Percentiles rank a stretch among this genome's conserved stretches.
Conservation (phyloP, 2,797 vertebrate genomes). For the Hydrolagus colliei region DNA sequence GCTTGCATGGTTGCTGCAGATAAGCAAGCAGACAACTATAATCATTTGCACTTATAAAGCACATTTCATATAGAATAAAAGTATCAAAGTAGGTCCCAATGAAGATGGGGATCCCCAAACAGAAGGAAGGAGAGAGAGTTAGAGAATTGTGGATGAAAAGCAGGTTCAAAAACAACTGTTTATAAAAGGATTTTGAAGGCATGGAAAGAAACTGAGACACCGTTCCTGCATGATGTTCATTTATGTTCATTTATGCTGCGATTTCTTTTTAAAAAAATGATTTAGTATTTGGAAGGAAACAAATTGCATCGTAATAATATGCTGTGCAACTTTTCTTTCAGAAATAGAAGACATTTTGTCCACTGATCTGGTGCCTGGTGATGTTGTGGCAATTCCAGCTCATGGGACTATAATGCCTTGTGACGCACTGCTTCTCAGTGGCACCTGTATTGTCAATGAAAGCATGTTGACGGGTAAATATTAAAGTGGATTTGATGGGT, state of each 20-base stretch:
- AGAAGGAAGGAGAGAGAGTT: too few relatives aligned
- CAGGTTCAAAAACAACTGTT: too few relatives aligned
- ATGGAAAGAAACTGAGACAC: too few relatives aligned
- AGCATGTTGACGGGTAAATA: conserved; percentile 94
- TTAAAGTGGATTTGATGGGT: not conserved
- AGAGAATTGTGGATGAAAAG: too few relatives aligned
- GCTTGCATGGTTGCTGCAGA: too few relatives aligned
- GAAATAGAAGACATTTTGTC: conserved; percentile 87
- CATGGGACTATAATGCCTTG: conserved; percentile 95
- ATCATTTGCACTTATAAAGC: too few relatives aligned
- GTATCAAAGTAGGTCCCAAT: too few relatives aligned
- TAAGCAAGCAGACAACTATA: too few relatives aligned
- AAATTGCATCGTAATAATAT: not conserved
- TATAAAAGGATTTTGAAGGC: too few relatives aligned
- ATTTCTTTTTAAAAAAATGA: not conserved
- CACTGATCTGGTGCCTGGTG: conserved; percentile 90
- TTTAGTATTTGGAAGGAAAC: not conserved
- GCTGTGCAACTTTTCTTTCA: conserved; percentile 42
- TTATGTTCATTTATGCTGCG: not conserved
- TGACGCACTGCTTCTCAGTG: conserved; percentile 85
- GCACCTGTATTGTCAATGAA: conserved; percentile 97
- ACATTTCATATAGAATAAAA: too few relatives aligned
- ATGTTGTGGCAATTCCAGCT: conserved; percentile 83
- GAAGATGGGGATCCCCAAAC: too few relatives aligned
- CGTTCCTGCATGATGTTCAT: not conserved